Conservation (phyloP, 1,140 invertebrate species). For the Papilio aristodemus region DNA sequence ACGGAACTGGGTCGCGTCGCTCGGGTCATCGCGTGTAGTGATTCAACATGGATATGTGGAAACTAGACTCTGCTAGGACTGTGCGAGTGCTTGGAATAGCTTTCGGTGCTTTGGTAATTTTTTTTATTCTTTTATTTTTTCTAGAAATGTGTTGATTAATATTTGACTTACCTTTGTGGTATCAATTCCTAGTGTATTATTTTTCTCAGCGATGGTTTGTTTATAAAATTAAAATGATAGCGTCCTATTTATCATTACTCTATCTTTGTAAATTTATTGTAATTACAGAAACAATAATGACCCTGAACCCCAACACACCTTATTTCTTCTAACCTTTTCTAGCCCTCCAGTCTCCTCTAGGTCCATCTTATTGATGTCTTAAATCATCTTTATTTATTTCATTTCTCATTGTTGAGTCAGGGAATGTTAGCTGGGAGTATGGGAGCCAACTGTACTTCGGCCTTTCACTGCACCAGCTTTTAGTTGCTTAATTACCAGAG, state of each 20-base stretch:
- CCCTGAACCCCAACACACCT: no score
- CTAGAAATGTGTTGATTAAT: not conserved
- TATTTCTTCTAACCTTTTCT: no score
- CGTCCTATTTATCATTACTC: no score
- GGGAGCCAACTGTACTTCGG: slow-evolving; percentile 16
- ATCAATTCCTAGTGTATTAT: no score
- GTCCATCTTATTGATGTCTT: not conserved
- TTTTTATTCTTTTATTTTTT: slow-evolving; percentile 14
- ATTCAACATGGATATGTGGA: slow-evolving; percentile 36
- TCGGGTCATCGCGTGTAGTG: not conserved
- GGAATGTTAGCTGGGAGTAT: not conserved
- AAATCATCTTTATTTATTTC: not conserved
- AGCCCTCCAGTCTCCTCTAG: no score
- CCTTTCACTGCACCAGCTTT: slow-evolving; percentile 17
- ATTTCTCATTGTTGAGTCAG: not conserved
- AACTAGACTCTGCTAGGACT: slow-evolving; percentile 33
- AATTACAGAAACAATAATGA: no score
- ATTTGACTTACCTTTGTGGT: not conserved
- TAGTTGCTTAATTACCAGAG: slow-evolving; percentile 27
- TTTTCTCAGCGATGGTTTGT: not conserved
- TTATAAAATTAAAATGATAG: not conserved
- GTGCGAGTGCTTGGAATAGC: slow-evolving; percentile 41
- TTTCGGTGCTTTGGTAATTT: slow-evolving; percentile 41
- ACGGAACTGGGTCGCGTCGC: slow-evolving; percentile 11
- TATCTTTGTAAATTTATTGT: no score